phyloP scores from a whole-genome alignment of 2,113 vertebrate species.

The Mastomys natalensis region DNA sequence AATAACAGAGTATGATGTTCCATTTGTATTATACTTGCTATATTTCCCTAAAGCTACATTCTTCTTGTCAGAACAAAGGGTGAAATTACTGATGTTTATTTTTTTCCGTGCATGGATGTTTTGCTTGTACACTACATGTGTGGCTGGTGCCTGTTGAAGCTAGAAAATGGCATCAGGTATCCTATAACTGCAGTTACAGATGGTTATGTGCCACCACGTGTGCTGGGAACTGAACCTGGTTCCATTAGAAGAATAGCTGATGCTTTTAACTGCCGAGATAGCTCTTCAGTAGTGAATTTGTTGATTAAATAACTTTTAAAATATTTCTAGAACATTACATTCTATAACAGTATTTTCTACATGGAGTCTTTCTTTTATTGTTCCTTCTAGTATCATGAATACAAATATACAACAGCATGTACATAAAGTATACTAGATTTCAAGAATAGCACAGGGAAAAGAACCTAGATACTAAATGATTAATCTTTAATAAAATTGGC shows the following conservation, averaged over 20 bases:
- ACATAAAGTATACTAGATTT: conserved; percentile 41
- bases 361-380: conserved; percentile 17
- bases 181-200: neutral
- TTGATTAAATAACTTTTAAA: neutral
- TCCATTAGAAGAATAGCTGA: neutral
- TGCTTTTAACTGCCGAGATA: neutral
- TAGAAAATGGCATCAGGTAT: neutral
- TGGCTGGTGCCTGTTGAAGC: neutral
- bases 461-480: conserved; percentile 15
- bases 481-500: conserved; percentile 43
- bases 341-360: conserved; percentile 34
- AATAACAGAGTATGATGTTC: conserved; percentile 14
- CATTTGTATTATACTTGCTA: conserved; percentile 43
- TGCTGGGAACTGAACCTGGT: neutral
- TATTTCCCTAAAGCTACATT: conserved; percentile 34
- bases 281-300: neutral
- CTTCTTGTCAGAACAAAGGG: conserved; percentile 52
- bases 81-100: conserved; percentile 13
- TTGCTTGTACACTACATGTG: neutral
- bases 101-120: neutral
- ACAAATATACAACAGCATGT: conserved; percentile 44
- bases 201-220: neutral
- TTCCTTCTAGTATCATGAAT: conserved; percentile 58
- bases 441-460: conserved; percentile 39
- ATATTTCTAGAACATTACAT: conserved; percentile 24